Evolutionary conservation across 2,113 vertebrate genomes (phyloP).

Genomic region (Phoenicopterus ruber): DNA sequence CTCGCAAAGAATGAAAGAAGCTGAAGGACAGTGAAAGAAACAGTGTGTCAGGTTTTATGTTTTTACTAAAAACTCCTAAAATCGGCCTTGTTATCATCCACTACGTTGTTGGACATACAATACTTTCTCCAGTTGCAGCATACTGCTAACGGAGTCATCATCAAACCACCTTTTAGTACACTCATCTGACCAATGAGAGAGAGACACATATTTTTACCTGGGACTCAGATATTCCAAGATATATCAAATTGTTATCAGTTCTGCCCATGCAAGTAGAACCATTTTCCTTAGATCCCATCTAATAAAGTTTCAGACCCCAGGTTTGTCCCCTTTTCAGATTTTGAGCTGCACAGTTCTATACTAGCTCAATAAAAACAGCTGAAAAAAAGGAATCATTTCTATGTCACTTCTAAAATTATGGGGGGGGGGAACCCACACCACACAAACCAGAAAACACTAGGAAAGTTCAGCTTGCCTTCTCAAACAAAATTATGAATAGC

Average conservation of each 20-base stretch:
- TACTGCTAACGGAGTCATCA: background rate
- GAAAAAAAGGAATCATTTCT: background rate
- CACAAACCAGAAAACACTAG: no score
- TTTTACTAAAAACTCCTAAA: background rate
- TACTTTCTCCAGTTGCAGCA: background rate
- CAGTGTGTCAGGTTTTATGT: background rate
- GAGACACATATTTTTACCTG: background rate
- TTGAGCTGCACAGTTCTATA: background rate
- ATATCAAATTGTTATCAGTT: background rate
- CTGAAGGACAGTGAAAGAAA: background rate
- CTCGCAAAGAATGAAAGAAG: background rate
- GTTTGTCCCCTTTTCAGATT: background rate
- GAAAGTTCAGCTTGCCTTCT: background rate
- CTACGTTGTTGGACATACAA: rapidly evolving
- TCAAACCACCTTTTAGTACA: background rate
- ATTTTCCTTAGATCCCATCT: background rate
- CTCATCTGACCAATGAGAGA: background rate
- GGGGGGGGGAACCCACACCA: no score
- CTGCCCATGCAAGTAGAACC: background rate
- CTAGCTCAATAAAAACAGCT: background rate
- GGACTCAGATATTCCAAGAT: background rate
- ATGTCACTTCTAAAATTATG: background rate
- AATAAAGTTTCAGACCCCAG: background rate
- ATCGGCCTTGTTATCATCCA: background rate
- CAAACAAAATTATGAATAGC: background rate